Base-by-base conservation (phyloP, 2,113 vertebrate species). In the Dermatemys mawii region DNA sequence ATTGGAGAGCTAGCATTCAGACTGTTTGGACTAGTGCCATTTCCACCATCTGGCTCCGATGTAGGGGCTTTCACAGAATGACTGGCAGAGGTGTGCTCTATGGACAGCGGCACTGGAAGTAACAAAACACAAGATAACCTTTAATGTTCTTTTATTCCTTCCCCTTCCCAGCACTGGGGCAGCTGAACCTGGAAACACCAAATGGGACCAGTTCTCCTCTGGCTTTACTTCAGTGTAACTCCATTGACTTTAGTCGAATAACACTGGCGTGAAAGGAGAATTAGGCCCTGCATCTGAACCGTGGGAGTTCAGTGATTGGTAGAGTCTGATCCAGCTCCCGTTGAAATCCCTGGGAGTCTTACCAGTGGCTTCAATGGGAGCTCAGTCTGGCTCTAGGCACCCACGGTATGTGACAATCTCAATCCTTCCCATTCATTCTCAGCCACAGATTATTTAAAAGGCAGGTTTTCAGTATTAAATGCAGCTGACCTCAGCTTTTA, bases 1-100 rank as follows among this genome's bases (percentile, higher is more conserved):
- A 92, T 76, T 27, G 97, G 95, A 93, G 97, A 96, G 95, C 94
- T 93, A 90, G 83, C 0, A 35, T 92, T 97, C 97, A 96, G 95
- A 91, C 94, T 88, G 41, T 11, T 55, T 0, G 90, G 5, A 3
- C 41, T 95, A 6, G 89, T 96, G 0, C 90, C 89, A 57, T 97
- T 97, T 94, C 93, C 85, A 73, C 89, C 89, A 44, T 88, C 35
- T n/a, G 96, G 95, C 93, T 73, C 76, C 76, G 89, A 41, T 67
- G 95, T 92, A 21, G 94, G 75, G 88, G 87, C 93, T 97, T 94
- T 97, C 96, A 78, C 32, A 93, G 96, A 70, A 95, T 88, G 97
- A 86, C 86, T 88, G 83, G 83, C 9, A 16, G 93, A 84, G 86
- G 95, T 81, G 91, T 91, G 87, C 92, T 11, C 89, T 78, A 92